Evolutionary conservation across 2,888 invertebrate species (phyloP).

Genomic region (Meloe dianella): DNA sequence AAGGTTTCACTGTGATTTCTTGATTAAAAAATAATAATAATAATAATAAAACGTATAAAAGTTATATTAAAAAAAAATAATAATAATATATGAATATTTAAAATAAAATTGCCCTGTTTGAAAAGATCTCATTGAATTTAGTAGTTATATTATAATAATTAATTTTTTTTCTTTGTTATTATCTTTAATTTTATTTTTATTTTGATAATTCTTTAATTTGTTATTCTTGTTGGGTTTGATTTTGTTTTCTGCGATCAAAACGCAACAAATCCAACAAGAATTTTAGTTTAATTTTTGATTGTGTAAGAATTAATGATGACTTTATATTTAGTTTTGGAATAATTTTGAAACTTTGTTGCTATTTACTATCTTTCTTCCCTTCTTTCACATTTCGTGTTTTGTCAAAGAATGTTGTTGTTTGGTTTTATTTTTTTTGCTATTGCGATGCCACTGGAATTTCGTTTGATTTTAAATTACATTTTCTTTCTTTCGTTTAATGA

Average conservation of each 20-base stretch:
- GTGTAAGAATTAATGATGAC: neutral
- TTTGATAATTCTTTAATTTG: slow-evolving; percentile 18
- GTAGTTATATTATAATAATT: slow-evolving; percentile 45
- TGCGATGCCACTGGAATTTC: no score
- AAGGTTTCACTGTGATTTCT: slow-evolving; percentile 62
- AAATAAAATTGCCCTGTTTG: slow-evolving; percentile 59
- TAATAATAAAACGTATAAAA: slow-evolving; percentile 46
- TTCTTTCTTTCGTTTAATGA: no score
- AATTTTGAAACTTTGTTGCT: slow-evolving; percentile 3
- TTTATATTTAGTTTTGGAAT: neutral
- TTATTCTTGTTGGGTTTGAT: neutral
- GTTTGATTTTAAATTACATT: slow-evolving; percentile 2
- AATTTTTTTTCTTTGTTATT: slow-evolving; percentile 53
- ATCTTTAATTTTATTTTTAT: slow-evolving; percentile 54
- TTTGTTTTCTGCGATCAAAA: no score
- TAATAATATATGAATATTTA: slow-evolving; percentile 37
- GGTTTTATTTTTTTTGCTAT: no score
- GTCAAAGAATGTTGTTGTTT: no score
- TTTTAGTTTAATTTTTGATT: neutral
- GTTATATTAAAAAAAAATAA: slow-evolving; percentile 48
- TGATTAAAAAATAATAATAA: slow-evolving; percentile 56
- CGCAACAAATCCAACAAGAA: neutral
- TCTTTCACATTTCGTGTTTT: no score
- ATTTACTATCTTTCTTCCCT: no score
- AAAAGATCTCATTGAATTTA: slow-evolving; percentile 60